Base-by-base conservation (phyloP, 2,888 invertebrate species). In the Polyommatus icarus region DNA sequence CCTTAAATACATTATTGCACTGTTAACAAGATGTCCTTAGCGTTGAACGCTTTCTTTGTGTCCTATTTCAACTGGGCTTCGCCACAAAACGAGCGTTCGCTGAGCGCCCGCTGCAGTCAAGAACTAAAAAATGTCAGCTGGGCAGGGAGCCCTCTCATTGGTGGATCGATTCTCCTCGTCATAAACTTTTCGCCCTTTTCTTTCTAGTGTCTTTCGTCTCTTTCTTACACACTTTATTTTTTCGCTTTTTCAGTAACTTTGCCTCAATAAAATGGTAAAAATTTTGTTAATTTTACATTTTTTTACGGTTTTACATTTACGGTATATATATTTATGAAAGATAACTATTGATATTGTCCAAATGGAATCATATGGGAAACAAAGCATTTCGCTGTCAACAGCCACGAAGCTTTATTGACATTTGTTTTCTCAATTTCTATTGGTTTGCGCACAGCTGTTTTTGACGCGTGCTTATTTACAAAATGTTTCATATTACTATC, bases 1-100 rank as follows among this genome's bases (percentile, higher is more conserved):
- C 90, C 91, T 94, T 88, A 90, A 90, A 94, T 92, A 91, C 94
- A 94, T 94, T 93, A 93, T 93, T 92, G 92, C 91, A 93, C 93
- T 90, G 86, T 88, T 86, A 88, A 89, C 86, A 85, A 86, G 87
- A 88, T 87, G 88, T 89, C 87, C 87, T 90, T 91, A 90, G 91
- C 88, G 90, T 89, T 84, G 86, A 90, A 90, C 86, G 91, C 90
- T 84, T 90, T 89, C 93, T 91, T 90, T 91, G 89, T 84, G 85
- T 85, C 87, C 88, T 84, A 83, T 84, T 84, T 85, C 84, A 81
- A 84, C 80, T 78, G 81, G 82, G 80, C 82, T 83, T 82, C 84
- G 83, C 84, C 84, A 82, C 81, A 78, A 81, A 85, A 88, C 91
- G 89, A 90, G 87, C 92, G 91, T 85, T 89, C 80, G 76, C 46